Conservation (phyloP, 2,888 invertebrate species). For the Chalcosyrphus nemorum region DNA sequence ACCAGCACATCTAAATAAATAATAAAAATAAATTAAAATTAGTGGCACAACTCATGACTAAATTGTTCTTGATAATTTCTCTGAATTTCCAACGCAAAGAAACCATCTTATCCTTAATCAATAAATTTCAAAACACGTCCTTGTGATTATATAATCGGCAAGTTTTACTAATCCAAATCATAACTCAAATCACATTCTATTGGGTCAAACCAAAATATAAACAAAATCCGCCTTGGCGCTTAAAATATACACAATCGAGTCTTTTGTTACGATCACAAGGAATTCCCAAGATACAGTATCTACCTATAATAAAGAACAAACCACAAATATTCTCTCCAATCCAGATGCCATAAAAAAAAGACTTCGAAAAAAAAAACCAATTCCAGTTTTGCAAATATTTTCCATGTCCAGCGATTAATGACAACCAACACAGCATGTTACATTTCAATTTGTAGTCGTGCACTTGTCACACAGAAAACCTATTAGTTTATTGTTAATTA, state of each 20-base stretch:
- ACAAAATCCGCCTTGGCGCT: slow-evolving; percentile 58
- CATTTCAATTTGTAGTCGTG: slow-evolving; percentile 30
- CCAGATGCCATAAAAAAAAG: neutral
- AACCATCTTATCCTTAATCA: no score
- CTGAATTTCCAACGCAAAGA: no score
- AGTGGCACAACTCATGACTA: no score
- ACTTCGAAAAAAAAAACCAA: neutral
- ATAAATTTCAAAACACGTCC: no score
- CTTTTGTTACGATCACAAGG: slow-evolving; percentile 29
- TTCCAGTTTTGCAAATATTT: slow-evolving; percentile 36
- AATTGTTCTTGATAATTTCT: no score
- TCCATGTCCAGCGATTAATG: slow-evolving; percentile 19
- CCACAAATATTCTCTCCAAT: slow-evolving; percentile 9
- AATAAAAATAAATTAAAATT: no score
- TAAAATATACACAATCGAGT: neutral
- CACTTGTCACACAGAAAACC: slow-evolving; percentile 6
- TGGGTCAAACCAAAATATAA: slow-evolving; percentile 46
- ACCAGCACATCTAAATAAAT: no score
- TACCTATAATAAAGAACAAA: slow-evolving; percentile 14
- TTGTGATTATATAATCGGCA: neutral
- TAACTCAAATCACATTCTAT: slow-evolving; percentile 22
- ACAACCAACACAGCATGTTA: neutral
- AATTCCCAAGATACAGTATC: slow-evolving; percentile 52
- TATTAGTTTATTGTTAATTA: slow-evolving; percentile 41
- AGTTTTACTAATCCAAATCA: neutral